Evolutionary conservation across 2,888 invertebrate genomes (phyloP).

Genomic region (Ametastegia equiseti): DNA sequence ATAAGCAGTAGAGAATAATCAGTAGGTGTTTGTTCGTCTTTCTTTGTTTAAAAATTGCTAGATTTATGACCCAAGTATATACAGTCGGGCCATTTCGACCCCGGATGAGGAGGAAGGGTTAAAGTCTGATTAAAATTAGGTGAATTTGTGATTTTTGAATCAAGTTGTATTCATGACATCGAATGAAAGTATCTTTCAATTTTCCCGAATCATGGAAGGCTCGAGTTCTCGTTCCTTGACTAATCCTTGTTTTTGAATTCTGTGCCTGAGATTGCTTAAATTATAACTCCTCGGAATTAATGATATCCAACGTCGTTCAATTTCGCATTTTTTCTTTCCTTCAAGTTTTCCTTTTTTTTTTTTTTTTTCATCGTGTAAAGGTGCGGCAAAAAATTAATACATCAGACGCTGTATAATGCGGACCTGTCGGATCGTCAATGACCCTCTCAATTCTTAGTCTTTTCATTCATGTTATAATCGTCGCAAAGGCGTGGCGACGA

Average conservation of each 20-base stretch:
- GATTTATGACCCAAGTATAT: too few relatives aligned
- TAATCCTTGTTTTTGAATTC: not conserved
- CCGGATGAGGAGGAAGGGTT: too few relatives aligned
- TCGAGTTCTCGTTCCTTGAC: not conserved
- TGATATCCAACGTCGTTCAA: not conserved
- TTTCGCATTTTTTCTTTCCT: too few relatives aligned
- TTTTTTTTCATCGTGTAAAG: not conserved
- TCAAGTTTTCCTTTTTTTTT: not conserved
- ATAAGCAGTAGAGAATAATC: too few relatives aligned
- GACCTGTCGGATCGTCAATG: not conserved
- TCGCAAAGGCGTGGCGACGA: not conserved
- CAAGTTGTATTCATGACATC: not conserved
- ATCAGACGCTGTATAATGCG: not conserved
- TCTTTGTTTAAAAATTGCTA: too few relatives aligned
- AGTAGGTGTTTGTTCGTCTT: too few relatives aligned
- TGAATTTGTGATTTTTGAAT: not conserved
- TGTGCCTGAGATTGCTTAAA: not conserved
- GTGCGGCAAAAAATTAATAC: not conserved
- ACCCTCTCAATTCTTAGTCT: not conserved
- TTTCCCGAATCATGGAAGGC: not conserved
- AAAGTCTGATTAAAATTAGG: not conserved
- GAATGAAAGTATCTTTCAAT: not conserved
- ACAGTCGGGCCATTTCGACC: too few relatives aligned
- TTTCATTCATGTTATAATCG: slow-evolving; percentile 9
- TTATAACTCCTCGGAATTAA: not conserved